A percentile compares a stretch with the other conserved stretches of the same genome.
Conservation (phyloP, 2,888 invertebrate species). For the Sycophila texana region DNA sequence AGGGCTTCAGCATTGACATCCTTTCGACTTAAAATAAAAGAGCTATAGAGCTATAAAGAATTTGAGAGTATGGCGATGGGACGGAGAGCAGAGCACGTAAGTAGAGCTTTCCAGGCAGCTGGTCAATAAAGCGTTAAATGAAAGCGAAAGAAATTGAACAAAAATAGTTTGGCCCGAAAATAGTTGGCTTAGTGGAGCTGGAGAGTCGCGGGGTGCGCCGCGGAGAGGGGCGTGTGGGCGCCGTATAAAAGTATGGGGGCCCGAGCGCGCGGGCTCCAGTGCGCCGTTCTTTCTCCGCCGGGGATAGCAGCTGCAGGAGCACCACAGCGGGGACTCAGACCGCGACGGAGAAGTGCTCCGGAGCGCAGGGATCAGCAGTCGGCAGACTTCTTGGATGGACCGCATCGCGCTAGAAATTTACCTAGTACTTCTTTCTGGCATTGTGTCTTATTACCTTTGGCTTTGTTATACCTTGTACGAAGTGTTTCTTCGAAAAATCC, state of each 20-base stretch:
- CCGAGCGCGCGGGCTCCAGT: constrained; percentile 48
- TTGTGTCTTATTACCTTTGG: constrained; percentile 43
- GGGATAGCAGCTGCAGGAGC: too few relatives aligned
- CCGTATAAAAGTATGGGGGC: constrained; percentile 71
- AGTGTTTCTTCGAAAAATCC: constrained; percentile 32
- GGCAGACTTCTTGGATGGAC: constrained; percentile 11
- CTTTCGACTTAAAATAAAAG: neutral
- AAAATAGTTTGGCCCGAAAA: too few relatives aligned
- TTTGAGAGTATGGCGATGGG: neutral
- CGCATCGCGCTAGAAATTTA: constrained; percentile 33
- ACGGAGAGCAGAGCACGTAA: too few relatives aligned
- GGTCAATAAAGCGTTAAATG: too few relatives aligned
- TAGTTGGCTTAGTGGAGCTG: too few relatives aligned
- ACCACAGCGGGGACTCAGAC: too few relatives aligned
- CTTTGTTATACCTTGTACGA: constrained; percentile 38
- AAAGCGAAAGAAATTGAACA: too few relatives aligned
- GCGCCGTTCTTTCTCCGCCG: constrained; percentile 2
- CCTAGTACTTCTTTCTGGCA: constrained; percentile 32
- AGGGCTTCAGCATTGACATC: constrained; percentile 46
- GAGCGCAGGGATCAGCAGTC: too few relatives aligned
- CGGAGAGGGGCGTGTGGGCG: constrained; percentile 67
- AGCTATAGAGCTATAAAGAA: too few relatives aligned
- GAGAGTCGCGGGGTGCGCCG: constrained; percentile 35
- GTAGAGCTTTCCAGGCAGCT: too few relatives aligned
- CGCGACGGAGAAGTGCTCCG: too few relatives aligned